Percentiles rank a stretch among this genome's conserved stretches.
Evolutionary conservation across 2,113 vertebrate species (phyloP).

Genomic region (Cariama cristata): DNA sequence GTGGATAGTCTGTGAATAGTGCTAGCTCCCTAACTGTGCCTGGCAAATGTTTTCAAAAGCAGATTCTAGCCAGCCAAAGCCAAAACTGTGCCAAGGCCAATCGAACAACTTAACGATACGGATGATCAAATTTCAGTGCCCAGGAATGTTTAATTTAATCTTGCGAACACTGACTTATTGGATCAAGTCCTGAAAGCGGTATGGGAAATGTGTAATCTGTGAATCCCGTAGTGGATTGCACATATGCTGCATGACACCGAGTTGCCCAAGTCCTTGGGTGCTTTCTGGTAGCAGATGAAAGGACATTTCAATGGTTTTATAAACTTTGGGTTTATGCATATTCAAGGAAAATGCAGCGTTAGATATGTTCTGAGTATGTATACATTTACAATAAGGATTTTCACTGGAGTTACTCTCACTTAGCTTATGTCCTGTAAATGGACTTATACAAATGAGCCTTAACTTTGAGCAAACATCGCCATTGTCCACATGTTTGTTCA

Average conservation of each 20-base stretch:
- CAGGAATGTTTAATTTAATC: not conserved
- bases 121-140: not conserved
- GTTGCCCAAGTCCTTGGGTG: not conserved
- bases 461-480: not conserved
- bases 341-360: not conserved
- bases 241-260: accelerated
- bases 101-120: not conserved
- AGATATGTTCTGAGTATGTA: accelerated
- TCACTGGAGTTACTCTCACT: not conserved
- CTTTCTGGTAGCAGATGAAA: not conserved
- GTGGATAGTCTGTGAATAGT: not conserved
- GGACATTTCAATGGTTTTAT: not conserved
- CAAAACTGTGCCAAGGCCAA: not conserved
- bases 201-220: not conserved
- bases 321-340: not conserved
- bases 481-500: not conserved
- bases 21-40: not conserved
- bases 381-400: not conserved
- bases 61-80: not conserved
- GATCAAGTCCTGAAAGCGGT: not conserved
- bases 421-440: not conserved
- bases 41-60: not conserved
- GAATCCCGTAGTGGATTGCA: not conserved
- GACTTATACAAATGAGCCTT: not conserved
- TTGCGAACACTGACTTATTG: not conserved